Conservation (phyloP, 2,113 vertebrate genomes). For the Etheostoma spectabile region DNA sequence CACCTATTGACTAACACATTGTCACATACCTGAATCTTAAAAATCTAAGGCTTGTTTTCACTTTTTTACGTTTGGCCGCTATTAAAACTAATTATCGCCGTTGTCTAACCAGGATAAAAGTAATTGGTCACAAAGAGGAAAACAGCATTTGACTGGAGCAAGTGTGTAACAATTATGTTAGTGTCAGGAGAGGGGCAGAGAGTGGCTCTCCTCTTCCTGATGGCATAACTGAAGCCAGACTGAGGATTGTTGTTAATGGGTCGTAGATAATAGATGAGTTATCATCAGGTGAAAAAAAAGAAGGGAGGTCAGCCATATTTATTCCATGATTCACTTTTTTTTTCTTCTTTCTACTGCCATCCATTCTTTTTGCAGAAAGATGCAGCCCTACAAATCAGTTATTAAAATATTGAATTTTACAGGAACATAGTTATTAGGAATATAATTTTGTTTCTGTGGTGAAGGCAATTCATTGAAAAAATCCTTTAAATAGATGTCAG, state of each 20-base stretch:
- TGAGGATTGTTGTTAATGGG: conserved; percentile 71
- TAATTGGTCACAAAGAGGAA: conserved; percentile 65
- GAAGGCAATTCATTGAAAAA: conserved; percentile 53
- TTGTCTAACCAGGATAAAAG: conserved; percentile 67
- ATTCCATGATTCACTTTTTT: conserved; percentile 30
- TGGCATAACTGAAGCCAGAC: conserved; percentile 65
- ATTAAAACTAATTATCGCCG: conserved; percentile 52
- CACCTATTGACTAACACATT: not conserved
- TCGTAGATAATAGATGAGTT: conserved; percentile 76
- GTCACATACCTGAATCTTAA: not conserved
- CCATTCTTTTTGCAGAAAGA: conserved; percentile 35
- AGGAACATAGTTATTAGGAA: conserved; percentile 62
- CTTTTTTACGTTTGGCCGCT: conserved; percentile 19
- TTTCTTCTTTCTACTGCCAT: not conserved
- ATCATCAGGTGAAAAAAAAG: conserved; percentile 57
- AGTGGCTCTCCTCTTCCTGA: conserved; percentile 60
- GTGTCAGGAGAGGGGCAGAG: conserved; percentile 40
- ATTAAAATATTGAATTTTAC: conserved; percentile 61
- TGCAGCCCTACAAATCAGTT: conserved; percentile 60
- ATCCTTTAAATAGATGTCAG: conserved; percentile 58
- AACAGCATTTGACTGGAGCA: conserved; percentile 66
- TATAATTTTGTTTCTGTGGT: conserved; percentile 55
- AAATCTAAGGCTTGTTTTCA: conserved; percentile 1
- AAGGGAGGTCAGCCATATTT: conserved; percentile 59
- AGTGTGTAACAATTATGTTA: conserved; percentile 65